Percentiles rank a stretch among this genome's conserved stretches.
These are phyloP conservation scores for Drosophila repletoides DNA, from an alignment of 1,140 invertebrate genomes.

Conservation along the genomic window DNA sequence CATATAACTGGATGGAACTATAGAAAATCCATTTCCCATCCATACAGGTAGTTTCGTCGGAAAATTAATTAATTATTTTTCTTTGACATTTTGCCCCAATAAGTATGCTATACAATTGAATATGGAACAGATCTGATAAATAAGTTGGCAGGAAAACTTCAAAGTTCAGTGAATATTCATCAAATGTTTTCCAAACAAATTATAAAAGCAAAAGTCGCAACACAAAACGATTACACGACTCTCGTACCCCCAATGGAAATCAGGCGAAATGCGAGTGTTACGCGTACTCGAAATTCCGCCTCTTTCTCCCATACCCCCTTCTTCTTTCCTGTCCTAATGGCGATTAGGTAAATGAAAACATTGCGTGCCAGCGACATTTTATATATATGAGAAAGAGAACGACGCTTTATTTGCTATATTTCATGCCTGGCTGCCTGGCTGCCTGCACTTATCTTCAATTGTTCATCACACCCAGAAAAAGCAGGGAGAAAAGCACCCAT, in stretches of 20 bases:
- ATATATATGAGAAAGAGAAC: constrained; percentile 11
- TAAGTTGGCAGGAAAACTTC: background rate
- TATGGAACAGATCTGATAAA: no score
- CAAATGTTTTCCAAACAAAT: constrained; percentile 63
- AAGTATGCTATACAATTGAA: no score
- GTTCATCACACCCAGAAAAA: constrained; percentile 51
- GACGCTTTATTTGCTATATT: constrained; percentile 73
- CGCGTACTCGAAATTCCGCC: constrained; percentile 61
- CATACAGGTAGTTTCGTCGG: no score
- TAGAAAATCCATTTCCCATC: no score
- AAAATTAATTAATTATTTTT: no score
- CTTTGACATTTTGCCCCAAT: no score
- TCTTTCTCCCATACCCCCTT: constrained; percentile 25
- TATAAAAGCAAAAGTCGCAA: constrained; percentile 54
- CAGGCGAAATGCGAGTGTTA: constrained; percentile 12
- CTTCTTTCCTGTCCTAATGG: constrained; percentile 60
- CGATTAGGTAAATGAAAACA: constrained; percentile 80
- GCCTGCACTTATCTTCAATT: constrained; percentile 78
- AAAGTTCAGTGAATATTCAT: constrained; percentile 37
- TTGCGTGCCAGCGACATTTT: constrained; percentile 74
- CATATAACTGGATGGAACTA: no score
- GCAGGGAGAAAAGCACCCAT: background rate
- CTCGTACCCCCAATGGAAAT: constrained; percentile 32
- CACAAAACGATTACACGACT: constrained; percentile 70
- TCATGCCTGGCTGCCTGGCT: constrained; percentile 79